A percentile compares a stretch with the other conserved stretches of the same genome.
phyloP scores from a whole-genome alignment of 2,797 vertebrate genomes.

The Melopsittacus undulatus region DNA sequence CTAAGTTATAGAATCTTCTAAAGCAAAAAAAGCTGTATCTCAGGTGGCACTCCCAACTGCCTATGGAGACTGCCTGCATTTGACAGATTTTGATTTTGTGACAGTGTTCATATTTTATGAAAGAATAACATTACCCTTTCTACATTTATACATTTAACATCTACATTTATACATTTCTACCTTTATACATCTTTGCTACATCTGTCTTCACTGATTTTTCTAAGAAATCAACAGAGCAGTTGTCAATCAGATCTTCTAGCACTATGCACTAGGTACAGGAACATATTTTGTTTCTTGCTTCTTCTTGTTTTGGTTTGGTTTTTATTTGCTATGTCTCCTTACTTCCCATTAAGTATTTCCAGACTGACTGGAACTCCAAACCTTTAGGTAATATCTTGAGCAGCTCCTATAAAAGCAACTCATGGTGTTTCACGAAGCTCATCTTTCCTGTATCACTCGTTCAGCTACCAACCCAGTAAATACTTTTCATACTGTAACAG shows the following conservation, averaged over 20 bases:
- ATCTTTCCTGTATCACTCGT: not conserved
- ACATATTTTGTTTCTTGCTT: not conserved
- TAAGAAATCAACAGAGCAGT: not conserved
- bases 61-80: not conserved
- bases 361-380: not conserved
- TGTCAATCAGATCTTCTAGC: not conserved
- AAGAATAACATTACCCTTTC: not conserved
- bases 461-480: not conserved
- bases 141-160: not conserved
- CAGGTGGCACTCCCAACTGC: not conserved
- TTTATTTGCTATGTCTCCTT: not conserved
- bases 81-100: not conserved
- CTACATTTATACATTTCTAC: not conserved
- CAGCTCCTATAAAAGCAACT: not conserved
- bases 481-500: not conserved
- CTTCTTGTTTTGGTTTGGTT: not conserved
- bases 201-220: not conserved
- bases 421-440: not conserved
- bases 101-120: not conserved
- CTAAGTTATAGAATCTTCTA: not conserved
- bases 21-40: not conserved
- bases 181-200: not conserved
- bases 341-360: not conserved
- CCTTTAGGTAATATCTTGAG: not conserved
- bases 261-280: not conserved